Conservation (phyloP, 2,888 invertebrate species). For the Harpalus rubripes region DNA sequence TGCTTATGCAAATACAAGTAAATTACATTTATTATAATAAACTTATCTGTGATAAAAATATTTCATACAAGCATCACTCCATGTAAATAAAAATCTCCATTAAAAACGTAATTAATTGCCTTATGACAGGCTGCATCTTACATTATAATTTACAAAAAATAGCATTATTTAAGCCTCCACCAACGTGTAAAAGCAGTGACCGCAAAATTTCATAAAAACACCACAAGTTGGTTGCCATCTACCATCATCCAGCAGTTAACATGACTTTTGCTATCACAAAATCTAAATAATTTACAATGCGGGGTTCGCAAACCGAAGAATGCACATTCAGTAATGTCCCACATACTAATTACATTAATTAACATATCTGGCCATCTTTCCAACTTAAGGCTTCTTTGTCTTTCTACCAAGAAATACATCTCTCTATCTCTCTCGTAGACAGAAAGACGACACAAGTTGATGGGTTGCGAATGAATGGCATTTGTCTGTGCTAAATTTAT, state of each 20-base stretch:
- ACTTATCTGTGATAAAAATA: conserved; percentile 7
- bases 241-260: conserved; percentile 41
- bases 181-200: conserved; percentile 53
- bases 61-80: conserved; percentile 24
- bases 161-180: conserved; percentile 32
- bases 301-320: conserved; percentile 55
- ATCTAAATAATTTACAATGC: conserved; percentile 58
- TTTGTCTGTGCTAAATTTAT: conserved; percentile 73
- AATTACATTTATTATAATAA: conserved; percentile 41
- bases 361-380: conserved; percentile 62
- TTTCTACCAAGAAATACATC: conserved; percentile 8
- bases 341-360: conserved; percentile 67
- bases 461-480: conserved; percentile 71
- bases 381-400: conserved; percentile 35
- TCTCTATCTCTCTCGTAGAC: conserved; percentile 16
- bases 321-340: conserved; percentile 67
- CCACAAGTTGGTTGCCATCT: conserved; percentile 27
- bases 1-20: conserved; percentile 33
- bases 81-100: conserved; percentile 27
- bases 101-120: conserved; percentile 31
- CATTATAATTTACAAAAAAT: conserved; percentile 39
- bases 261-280: conserved; percentile 18
- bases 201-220: conserved; percentile 53
- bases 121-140: conserved; percentile 36
- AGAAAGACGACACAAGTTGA: conserved; percentile 50